Evolutionary conservation across 2,888 invertebrate species (phyloP).

Genomic region (Eucriotettix oculatus): DNA sequence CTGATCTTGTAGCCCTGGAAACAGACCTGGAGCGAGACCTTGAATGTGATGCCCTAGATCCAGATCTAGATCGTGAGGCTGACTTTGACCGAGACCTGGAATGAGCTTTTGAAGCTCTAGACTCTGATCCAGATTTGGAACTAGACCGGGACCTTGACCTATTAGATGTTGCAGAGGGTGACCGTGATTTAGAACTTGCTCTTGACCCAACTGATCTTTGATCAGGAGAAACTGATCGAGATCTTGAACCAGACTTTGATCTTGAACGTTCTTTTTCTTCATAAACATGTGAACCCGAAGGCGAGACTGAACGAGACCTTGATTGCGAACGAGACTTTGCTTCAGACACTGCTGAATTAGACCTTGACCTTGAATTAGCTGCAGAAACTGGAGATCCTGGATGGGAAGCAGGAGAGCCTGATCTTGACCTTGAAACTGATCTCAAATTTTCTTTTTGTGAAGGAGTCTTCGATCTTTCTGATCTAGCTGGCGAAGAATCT

Average conservation of each 20-base stretch:
- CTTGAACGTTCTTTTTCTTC: too few relatives aligned
- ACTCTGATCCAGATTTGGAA: constrained; percentile 16
- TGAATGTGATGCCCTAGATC: constrained; percentile 18
- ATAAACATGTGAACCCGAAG: too few relatives aligned
- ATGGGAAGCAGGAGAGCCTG: too few relatives aligned
- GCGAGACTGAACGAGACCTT: too few relatives aligned
- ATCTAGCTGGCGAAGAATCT: too few relatives aligned
- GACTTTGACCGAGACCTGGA: constrained; percentile 17
- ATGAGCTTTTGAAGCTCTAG: constrained; percentile 9
- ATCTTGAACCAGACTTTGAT: constrained; percentile 15
- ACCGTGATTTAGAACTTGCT: constrained; percentile 15
- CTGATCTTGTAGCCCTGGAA: constrained; percentile 4
- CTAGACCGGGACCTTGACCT: constrained; percentile 17
- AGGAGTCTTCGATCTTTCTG: too few relatives aligned
- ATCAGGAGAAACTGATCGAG: constrained; percentile 12
- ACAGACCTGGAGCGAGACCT: constrained; percentile 12
- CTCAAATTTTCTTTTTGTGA: too few relatives aligned
- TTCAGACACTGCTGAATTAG: too few relatives aligned
- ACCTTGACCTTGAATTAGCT: too few relatives aligned
- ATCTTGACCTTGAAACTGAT: too few relatives aligned
- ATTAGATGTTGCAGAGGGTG: constrained; percentile 12
- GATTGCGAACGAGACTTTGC: too few relatives aligned
- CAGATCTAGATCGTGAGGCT: constrained; percentile 13
- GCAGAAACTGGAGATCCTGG: too few relatives aligned
- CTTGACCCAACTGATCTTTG: constrained; percentile 9